Conservation (phyloP, 2,888 invertebrate species). For the Nesidiocoris tenuis region DNA sequence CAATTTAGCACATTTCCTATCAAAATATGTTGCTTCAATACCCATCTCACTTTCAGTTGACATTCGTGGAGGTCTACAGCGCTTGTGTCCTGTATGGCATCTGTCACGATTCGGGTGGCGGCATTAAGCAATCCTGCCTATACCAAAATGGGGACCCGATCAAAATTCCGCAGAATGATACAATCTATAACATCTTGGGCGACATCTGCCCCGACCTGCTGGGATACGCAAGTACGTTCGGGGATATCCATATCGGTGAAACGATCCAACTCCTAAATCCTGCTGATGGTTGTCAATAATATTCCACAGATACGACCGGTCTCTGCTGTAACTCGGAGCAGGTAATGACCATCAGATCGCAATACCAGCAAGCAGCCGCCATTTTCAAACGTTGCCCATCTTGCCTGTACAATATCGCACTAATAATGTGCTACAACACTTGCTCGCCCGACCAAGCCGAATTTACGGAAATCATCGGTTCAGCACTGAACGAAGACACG, state of each 20-base stretch:
- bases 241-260: no score
- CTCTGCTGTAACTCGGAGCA: slow-evolving; percentile 64
- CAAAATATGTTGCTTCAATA: no score
- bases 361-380: slow-evolving; percentile 64
- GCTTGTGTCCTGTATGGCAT: slow-evolving; percentile 70
- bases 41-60: slow-evolving; percentile 9
- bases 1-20: no score
- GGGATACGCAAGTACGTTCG: slow-evolving; percentile 24
- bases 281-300: no score
- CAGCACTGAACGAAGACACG: slow-evolving; percentile 52
- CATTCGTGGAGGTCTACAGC: neutral
- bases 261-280: no score
- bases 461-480: slow-evolving; percentile 56
- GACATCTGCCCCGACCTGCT: slow-evolving; percentile 60
- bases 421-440: slow-evolving; percentile 76
- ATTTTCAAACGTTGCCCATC: slow-evolving; percentile 78
- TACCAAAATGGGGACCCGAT: slow-evolving; percentile 61
- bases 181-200: slow-evolving; percentile 58
- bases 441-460: slow-evolving; percentile 72
- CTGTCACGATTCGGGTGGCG: slow-evolving; percentile 57
- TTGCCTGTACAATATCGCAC: slow-evolving; percentile 73
- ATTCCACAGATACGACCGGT: slow-evolving; percentile 23
- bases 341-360: slow-evolving; percentile 58
- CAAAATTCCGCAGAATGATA: slow-evolving; percentile 56
- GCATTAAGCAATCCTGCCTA: slow-evolving; percentile 59